Evolutionary conservation across 2,113 vertebrate species (phyloP).

Genomic region (Alexandromys fortis): DNA sequence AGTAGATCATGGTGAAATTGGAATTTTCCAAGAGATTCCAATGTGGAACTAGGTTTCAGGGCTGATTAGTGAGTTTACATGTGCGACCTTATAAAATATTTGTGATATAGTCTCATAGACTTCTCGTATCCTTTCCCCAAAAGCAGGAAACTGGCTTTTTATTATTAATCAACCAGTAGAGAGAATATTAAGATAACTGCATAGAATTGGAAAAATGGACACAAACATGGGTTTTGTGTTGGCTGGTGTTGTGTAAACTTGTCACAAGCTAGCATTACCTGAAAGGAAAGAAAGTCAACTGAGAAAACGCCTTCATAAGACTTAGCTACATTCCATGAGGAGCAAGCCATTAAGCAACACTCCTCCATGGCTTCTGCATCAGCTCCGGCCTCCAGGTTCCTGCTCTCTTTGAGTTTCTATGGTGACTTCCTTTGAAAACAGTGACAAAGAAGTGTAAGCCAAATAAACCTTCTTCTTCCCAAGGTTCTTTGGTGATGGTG

Average conservation of each 20-base stretch:
- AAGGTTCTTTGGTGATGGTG: neutral
- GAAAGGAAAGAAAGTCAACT: neutral
- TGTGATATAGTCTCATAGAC: neutral
- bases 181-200: neutral
- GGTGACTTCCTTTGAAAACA: neutral
- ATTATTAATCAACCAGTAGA: neutral
- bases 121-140: neutral
- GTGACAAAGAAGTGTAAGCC: neutral
- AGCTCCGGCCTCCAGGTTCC: neutral
- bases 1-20: neutral
- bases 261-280: neutral
- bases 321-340: neutral
- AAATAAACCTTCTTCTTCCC: neutral
- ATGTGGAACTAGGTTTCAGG: neutral
- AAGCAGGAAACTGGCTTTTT: neutral
- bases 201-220: neutral
- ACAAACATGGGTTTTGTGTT: neutral
- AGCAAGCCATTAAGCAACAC: neutral
- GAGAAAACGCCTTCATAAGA: neutral
- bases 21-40: neutral
- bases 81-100: no score
- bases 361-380: neutral
- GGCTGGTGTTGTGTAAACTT: neutral
- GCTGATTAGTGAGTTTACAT: neutral
- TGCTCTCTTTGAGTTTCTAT: neutral